phyloP scores from a whole-genome alignment of 1,140 invertebrate genomes.

The Goniozus legneri region DNA sequence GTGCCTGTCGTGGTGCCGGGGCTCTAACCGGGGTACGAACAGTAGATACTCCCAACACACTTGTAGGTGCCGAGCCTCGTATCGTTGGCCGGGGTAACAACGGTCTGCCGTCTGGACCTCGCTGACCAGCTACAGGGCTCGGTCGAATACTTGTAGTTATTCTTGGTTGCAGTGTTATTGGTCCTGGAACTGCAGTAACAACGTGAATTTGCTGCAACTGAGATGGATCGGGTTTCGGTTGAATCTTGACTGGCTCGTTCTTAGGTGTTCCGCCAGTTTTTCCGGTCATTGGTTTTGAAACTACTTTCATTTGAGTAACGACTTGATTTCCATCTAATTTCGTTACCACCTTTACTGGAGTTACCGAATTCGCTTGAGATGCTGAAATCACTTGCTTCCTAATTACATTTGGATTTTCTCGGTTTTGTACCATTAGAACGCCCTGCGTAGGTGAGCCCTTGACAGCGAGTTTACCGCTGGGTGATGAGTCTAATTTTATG shows the following conservation, averaged over 20 bases:
- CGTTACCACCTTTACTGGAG: conserved; percentile 48
- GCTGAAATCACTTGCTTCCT: conserved; percentile 44
- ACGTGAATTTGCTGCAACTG: conserved; percentile 51
- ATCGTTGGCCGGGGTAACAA: conserved; percentile 41
- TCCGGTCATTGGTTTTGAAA: conserved; percentile 34
- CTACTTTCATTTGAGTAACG: conserved; percentile 50
- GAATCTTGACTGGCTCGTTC: conserved; percentile 49
- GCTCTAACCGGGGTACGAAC: conserved; percentile 39
- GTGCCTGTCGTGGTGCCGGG: conserved; percentile 29
- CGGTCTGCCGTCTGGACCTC: conserved; percentile 37
- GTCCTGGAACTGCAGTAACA: conserved; percentile 40
- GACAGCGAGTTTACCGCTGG: conserved; percentile 54
- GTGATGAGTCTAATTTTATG: conserved; percentile 63
- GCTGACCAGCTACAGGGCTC: conserved; percentile 21
- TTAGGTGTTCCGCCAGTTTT: conserved; percentile 39
- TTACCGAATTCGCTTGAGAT: conserved; percentile 38
- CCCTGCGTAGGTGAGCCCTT: conserved; percentile 36
- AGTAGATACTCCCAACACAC: conserved; percentile 35
- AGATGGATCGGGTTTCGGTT: conserved; percentile 48
- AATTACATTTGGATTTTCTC: conserved; percentile 39
- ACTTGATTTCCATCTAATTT: conserved; percentile 50
- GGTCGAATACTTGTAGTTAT: conserved; percentile 33
- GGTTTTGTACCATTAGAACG: conserved; percentile 49
- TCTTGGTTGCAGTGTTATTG: conserved; percentile 37
- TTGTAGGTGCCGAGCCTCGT: conserved; percentile 35